phyloP scores from a whole-genome alignment of 2,888 invertebrate genomes.

The Trypoxylon attenuatum region DNA sequence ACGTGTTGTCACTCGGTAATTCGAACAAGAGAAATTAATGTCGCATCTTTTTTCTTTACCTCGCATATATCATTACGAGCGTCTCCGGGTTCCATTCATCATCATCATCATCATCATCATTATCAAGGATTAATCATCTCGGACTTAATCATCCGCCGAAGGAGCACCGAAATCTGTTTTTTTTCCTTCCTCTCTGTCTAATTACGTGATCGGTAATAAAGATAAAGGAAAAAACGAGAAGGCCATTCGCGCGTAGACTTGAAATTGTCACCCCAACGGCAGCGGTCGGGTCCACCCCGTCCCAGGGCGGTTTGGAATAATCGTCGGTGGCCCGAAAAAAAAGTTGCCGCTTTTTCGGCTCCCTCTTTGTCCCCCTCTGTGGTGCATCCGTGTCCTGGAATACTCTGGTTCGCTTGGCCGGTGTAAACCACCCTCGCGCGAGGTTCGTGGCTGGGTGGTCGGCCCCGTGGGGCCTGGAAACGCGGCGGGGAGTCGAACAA shows the following conservation, averaged over 20 bases:
- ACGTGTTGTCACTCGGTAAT: too few species aligned
- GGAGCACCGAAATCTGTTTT: too few species aligned
- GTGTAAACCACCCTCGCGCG: conserved; percentile 19
- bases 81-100: too few species aligned
- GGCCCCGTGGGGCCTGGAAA: conserved; percentile 21
- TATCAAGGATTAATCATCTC: too few species aligned
- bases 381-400: not conserved
- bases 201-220: conserved; percentile 38
- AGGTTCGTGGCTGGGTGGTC: conserved; percentile 12
- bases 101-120: too few species aligned
- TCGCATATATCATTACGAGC: too few species aligned
- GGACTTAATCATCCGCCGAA: too few species aligned
- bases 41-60: too few species aligned
- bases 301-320: conserved; percentile 37
- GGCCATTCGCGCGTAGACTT: conserved; percentile 47
- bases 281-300: conserved; percentile 10
- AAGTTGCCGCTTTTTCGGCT: conserved; percentile 39
- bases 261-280: conserved; percentile 47
- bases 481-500: conserved; percentile 48
- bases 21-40: too few species aligned
- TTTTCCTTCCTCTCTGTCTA: too few species aligned
- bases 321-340: conserved; percentile 39
- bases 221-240: conserved; percentile 38
- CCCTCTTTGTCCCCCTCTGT: not conserved
- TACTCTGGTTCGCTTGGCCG: conserved; percentile 4